These are phyloP conservation scores for Apomyelois bistriatella DNA, from an alignment of 2,888 invertebrate species.

Conservation along the genomic window DNA sequence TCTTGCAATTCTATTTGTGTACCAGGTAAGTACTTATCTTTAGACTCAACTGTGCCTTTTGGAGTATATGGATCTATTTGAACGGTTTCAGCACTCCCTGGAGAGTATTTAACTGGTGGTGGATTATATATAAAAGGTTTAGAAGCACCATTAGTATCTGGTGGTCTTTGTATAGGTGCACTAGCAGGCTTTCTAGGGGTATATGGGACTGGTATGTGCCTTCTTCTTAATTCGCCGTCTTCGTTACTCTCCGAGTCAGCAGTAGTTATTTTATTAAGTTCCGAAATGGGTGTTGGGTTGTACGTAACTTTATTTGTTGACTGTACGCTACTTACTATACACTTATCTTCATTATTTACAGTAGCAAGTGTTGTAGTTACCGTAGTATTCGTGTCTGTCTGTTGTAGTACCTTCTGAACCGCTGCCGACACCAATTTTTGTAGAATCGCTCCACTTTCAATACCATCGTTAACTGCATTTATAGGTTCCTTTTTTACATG, in stretches of 20 bases:
- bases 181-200: conserved; percentile 70
- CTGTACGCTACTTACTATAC: conserved; percentile 37
- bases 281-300: conserved; percentile 84
- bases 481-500: conserved; percentile 87
- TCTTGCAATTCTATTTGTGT: conserved; percentile 55
- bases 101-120: conserved; percentile 59
- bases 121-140: conserved; percentile 68
- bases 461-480: conserved; percentile 54
- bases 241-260: conserved; percentile 51
- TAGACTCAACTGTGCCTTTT: conserved; percentile 54
- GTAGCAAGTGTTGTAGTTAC: conserved; percentile 19
- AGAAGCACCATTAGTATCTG: conserved; percentile 54
- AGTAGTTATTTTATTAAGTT: conserved; percentile 72
- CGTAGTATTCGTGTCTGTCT: conserved; percentile 50
- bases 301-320: conserved; percentile 72
- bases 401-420: conserved; percentile 81
- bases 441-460: conserved; percentile 74
- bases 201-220: conserved; percentile 75
- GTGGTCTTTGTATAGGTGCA: conserved; percentile 53
- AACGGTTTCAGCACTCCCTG: conserved; percentile 54
- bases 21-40: conserved; percentile 66
- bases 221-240: conserved; percentile 52
- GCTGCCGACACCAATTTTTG: conserved; percentile 81
- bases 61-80: conserved; percentile 64
- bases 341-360: conserved; percentile 20